phyloP scores from a whole-genome alignment of 2,113 vertebrate genomes.

The Eubucco bourcierii region DNA sequence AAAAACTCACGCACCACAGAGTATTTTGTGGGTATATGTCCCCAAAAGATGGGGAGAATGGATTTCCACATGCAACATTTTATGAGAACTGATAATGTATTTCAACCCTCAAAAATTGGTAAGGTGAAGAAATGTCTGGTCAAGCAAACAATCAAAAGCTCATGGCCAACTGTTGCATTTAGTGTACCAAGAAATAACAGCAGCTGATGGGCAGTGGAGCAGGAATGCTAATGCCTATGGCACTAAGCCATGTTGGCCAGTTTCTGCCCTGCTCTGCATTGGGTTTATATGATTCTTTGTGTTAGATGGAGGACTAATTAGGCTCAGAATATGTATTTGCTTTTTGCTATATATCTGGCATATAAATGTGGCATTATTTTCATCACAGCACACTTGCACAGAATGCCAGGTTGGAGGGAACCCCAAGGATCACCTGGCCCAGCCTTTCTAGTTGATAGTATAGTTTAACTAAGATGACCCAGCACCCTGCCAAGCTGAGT shows the following conservation, averaged over 20 bases:
- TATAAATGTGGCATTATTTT: neutral
- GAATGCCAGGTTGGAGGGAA: too few relatives aligned
- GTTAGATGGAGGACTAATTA: neutral
- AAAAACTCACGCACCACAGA: neutral
- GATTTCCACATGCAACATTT: neutral
- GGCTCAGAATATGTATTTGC: neutral
- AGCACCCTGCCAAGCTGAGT: too few relatives aligned
- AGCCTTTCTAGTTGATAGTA: too few relatives aligned
- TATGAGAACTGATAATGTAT: neutral
- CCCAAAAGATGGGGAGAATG: neutral
- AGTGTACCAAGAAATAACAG: neutral
- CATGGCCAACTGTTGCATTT: neutral
- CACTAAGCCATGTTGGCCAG: neutral
- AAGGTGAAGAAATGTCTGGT: neutral
- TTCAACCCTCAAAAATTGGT: neutral
- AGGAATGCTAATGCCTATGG: neutral
- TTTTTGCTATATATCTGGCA: neutral
- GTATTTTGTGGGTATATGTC: neutral
- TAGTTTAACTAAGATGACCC: too few relatives aligned
- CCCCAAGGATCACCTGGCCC: too few relatives aligned
- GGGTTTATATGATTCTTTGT: neutral
- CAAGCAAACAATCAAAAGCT: neutral
- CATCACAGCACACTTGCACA: neutral
- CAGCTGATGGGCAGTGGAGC: neutral
- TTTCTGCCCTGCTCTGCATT: neutral